These are phyloP conservation scores for Macropodus opercularis DNA, from an alignment of 2,797 vertebrate genomes.

Conservation along the genomic window DNA sequence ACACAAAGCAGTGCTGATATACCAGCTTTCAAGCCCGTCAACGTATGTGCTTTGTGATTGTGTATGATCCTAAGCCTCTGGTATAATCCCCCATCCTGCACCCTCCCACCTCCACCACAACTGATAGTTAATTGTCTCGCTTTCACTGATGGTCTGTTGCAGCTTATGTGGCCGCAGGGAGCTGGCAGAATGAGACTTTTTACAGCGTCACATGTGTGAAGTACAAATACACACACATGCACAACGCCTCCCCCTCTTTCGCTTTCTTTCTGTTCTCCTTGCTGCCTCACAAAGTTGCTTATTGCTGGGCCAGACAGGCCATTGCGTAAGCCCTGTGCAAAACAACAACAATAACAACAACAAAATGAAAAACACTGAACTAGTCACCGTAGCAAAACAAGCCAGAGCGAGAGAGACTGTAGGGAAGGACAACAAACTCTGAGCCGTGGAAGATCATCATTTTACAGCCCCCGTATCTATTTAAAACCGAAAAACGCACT, in stretches of 20 bases:
- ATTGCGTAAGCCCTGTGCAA: slow-evolving; percentile 70
- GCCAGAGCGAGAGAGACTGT: slow-evolving; percentile 9
- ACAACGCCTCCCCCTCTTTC: no score
- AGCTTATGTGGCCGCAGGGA: slow-evolving; percentile 76
- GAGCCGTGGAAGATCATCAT: neutral
- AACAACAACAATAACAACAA: slow-evolving; percentile 69
- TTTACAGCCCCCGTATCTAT: no score
- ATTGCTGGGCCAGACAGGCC: slow-evolving; percentile 68
- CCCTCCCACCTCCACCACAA: slow-evolving; percentile 23
- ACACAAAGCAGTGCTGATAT: slow-evolving; percentile 49
- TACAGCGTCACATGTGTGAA: slow-evolving; percentile 42
- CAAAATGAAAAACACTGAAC: slow-evolving; percentile 55
- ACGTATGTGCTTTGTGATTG: slow-evolving; percentile 62
- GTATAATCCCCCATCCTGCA: slow-evolving; percentile 57
- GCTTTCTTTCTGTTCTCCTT: no score
- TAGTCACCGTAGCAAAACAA: slow-evolving; percentile 51
- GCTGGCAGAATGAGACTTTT: slow-evolving; percentile 57
- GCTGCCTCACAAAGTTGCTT: slow-evolving; percentile 69
- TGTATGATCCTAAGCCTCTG: slow-evolving; percentile 73
- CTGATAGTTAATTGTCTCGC: slow-evolving; percentile 82
- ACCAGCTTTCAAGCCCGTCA: slow-evolving; percentile 58
- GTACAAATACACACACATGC: slow-evolving; percentile 43
- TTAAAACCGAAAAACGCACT: no score
- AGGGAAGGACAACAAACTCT: slow-evolving; percentile 9
- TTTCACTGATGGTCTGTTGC: slow-evolving; percentile 80